A percentile compares a stretch with the other conserved stretches of the same genome.
Evolutionary conservation across 2,888 invertebrate species (phyloP).

Genomic region (Brenthis hecate): DNA sequence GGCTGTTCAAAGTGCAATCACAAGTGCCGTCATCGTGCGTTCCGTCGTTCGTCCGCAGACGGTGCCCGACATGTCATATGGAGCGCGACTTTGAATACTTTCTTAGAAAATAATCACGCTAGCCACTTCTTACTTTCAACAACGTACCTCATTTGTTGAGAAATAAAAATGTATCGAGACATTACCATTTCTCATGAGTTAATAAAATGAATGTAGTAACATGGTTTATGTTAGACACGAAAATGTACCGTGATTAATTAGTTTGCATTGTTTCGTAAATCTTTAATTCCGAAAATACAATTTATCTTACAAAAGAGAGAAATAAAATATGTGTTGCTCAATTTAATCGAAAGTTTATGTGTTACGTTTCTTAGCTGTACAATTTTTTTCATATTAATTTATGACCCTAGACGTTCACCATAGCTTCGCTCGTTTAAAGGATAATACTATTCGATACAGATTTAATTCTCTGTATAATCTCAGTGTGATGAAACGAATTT

Average conservation of each 20-base stretch:
- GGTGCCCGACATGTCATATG: conserved; percentile 73
- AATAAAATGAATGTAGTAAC: conserved; percentile 1
- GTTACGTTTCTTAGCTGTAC: too few species aligned
- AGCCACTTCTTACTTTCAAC: conserved; percentile 60
- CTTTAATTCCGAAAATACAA: background rate
- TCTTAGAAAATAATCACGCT: conserved; percentile 68
- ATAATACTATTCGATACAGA: too few species aligned
- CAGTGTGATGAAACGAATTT: too few species aligned
- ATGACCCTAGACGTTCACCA: too few species aligned
- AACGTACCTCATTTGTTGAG: conserved; percentile 34
- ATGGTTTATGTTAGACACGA: conserved; percentile 10
- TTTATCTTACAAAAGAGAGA: background rate
- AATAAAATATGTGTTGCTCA: background rate
- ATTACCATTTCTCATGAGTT: conserved; percentile 3
- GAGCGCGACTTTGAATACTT: conserved; percentile 75
- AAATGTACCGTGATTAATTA: conserved; percentile 13
- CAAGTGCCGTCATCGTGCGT: conserved; percentile 19
- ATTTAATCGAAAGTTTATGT: too few species aligned
- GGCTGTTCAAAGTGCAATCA: conserved; percentile 67
- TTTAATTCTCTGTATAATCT: too few species aligned
- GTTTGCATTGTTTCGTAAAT: background rate
- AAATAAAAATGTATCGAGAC: conserved; percentile 22
- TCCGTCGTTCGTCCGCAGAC: conserved; percentile 31
- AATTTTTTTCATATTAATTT: too few species aligned
- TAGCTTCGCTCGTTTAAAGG: too few species aligned